Evolutionary conservation across 2,113 vertebrate genomes (phyloP).

Genomic region (Varanus komodoensis): DNA sequence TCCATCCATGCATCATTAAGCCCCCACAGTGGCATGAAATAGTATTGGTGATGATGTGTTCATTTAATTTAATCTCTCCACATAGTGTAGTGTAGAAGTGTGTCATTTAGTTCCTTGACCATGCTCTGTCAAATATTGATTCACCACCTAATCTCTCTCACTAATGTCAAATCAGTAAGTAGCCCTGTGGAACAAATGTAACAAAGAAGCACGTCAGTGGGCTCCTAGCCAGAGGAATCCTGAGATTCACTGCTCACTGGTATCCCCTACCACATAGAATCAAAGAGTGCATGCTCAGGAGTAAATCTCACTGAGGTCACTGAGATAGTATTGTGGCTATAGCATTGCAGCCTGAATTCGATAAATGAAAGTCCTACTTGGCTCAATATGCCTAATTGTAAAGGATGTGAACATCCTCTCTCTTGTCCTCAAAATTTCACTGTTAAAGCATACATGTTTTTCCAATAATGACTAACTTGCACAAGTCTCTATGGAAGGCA

Average conservation of each 20-base stretch:
- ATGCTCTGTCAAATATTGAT: neutral
- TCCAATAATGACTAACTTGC: slow-evolving; percentile 10
- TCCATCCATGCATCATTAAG: neutral
- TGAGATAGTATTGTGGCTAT: no score
- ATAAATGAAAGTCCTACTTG: neutral
- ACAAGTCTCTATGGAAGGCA: slow-evolving; percentile 28
- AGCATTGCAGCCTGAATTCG: no score
- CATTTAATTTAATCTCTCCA: neutral
- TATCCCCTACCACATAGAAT: neutral
- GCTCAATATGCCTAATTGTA: neutral
- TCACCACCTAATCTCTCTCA: neutral
- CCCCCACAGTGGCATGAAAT: neutral
- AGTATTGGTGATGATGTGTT: neutral
- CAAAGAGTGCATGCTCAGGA: neutral
- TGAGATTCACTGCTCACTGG: neutral
- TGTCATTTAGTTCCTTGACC: neutral
- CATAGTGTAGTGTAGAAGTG: neutral
- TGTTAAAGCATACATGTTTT: slow-evolving; percentile 10
- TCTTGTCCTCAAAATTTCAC: slow-evolving; percentile 46
- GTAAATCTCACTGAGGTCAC: neutral
- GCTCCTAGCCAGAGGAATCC: neutral
- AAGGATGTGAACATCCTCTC: neutral
- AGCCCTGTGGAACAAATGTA: no score
- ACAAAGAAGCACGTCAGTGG: neutral
- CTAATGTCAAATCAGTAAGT: no score